A percentile compares a stretch with the other conserved stretches of the same genome.
phyloP scores from a whole-genome alignment of 1,140 invertebrate species.

The Melanaphis sacchari region DNA sequence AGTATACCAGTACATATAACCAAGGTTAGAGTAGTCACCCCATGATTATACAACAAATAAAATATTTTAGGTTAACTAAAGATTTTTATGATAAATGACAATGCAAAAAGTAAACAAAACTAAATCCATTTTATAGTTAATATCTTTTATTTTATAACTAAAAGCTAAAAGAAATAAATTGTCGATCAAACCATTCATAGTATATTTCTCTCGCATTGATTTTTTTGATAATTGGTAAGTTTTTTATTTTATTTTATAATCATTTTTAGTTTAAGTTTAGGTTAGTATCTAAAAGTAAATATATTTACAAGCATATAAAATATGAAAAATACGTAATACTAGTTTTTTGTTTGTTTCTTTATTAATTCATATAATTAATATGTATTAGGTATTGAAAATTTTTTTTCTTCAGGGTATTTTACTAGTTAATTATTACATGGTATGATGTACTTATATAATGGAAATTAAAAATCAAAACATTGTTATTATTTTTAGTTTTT shows the following conservation, averaged over 20 bases:
- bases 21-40: not conserved
- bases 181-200: not conserved
- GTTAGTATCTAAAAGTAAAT: not conserved
- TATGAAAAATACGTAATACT: not conserved
- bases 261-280: not conserved
- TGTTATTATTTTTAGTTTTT: too few species aligned
- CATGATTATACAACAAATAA: not conserved
- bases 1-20: too few species aligned
- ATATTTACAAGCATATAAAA: not conserved
- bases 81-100: conserved; percentile 32
- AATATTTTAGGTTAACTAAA: not conserved
- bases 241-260: not conserved
- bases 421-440: not conserved
- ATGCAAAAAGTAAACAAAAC: conserved; percentile 50
- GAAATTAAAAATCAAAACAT: not conserved
- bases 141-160: not conserved
- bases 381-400: not conserved
- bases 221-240: not conserved
- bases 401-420: not conserved
- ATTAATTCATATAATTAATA: not conserved
- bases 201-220: not conserved
- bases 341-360: not conserved
- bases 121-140: not conserved
- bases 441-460: not conserved
- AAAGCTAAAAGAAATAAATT: not conserved